phyloP scores from a whole-genome alignment of 1,140 invertebrate species.

The Harlomillsia oculata region DNA sequence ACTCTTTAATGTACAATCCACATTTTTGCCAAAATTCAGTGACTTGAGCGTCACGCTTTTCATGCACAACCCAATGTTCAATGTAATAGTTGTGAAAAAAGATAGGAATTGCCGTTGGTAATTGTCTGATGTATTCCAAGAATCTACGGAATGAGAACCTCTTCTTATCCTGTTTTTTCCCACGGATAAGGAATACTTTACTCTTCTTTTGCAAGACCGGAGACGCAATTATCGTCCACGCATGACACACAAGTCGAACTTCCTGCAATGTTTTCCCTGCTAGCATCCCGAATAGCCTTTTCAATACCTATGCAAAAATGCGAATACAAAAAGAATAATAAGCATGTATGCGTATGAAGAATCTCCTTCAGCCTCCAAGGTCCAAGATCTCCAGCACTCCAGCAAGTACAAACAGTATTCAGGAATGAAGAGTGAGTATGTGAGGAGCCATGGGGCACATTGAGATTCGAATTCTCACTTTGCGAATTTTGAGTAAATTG shows the following conservation, averaged over 20 bases:
- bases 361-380: no score
- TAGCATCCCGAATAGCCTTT: neutral
- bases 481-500: neutral
- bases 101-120: neutral
- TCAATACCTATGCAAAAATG: neutral
- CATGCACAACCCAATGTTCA: constrained; percentile 21
- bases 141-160: constrained; percentile 17
- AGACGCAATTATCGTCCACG: neutral
- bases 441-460: no score
- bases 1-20: constrained; percentile 13
- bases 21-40: constrained; percentile 19
- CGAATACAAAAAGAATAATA: no score
- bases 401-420: no score
- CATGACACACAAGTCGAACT: constrained; percentile 8
- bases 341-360: no score
- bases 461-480: neutral
- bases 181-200: constrained; percentile 12
- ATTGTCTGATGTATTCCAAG: neutral
- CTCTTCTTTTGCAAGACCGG: constrained; percentile 9
- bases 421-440: no score
- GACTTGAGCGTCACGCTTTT: constrained; percentile 8
- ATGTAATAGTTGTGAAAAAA: constrained; percentile 14
- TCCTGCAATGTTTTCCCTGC: neutral
- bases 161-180: constrained; percentile 7
- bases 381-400: no score